Conservation (phyloP, 2,888 invertebrate species). For the Dryobotodes eremita region DNA sequence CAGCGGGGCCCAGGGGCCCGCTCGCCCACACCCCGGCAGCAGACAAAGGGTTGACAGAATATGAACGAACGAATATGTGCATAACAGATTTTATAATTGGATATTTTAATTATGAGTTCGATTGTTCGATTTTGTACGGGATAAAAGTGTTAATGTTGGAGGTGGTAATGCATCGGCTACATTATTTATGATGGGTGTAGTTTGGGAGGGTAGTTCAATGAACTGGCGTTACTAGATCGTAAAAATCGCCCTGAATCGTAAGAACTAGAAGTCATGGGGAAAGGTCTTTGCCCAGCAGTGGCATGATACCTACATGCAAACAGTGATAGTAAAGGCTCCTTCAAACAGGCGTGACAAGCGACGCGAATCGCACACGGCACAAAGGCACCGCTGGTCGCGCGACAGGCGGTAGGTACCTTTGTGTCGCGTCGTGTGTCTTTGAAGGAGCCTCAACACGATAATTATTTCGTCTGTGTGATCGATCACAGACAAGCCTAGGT, state of each 20-base stretch:
- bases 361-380: no score
- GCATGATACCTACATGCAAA: neutral
- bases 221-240: neutral
- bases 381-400: no score
- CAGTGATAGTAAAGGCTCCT: no score
- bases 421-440: no score
- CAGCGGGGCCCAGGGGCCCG: conserved; percentile 65
- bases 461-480: neutral
- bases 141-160: conserved; percentile 35
- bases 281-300: neutral
- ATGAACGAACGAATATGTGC: conserved; percentile 59
- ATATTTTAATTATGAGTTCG: conserved; percentile 66
- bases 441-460: no score
- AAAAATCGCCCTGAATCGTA: no score
- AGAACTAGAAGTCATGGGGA: no score
- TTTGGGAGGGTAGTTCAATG: neutral
- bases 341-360: no score
- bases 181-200: neutral
- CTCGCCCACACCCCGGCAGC: conserved; percentile 75
- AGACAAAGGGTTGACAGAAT: conserved; percentile 66
- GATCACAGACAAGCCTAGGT: no score
- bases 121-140: conserved; percentile 44
- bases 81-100: conserved; percentile 65
- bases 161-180: neutral
- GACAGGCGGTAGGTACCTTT: no score